A percentile compares a stretch with the other conserved stretches of the same genome.
These are phyloP conservation scores for Baccha elongata DNA, from an alignment of 2,888 invertebrate species.

Conservation along the genomic window DNA sequence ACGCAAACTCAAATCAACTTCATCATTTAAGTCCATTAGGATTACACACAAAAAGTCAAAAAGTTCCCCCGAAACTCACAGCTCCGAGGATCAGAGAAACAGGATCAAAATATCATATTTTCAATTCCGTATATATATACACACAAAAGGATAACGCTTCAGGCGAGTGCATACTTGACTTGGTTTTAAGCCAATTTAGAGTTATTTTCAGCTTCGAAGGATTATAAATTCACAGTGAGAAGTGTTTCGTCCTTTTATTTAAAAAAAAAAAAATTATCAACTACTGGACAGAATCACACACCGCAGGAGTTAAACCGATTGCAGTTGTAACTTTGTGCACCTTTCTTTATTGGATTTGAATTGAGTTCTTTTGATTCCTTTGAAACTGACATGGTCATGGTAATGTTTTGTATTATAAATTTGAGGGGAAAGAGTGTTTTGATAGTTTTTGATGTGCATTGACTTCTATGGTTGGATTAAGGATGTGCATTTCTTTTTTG, in stretches of 20 bases:
- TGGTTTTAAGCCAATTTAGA: constrained; percentile 82
- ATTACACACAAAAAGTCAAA: constrained; percentile 80
- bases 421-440: constrained; percentile 58
- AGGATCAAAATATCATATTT: constrained; percentile 12
- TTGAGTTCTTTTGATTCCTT: constrained; percentile 18
- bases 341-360: constrained; percentile 67
- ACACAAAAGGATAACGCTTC: constrained; percentile 56
- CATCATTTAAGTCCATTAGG: constrained; percentile 82
- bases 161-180: constrained; percentile 83
- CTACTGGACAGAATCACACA: constrained; percentile 58
- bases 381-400: constrained; percentile 22
- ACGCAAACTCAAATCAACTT: constrained; percentile 74
- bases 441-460: constrained; percentile 70
- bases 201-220: constrained; percentile 73
- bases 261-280: constrained; percentile 1
- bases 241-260: constrained; percentile 51
- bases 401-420: constrained; percentile 17
- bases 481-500: constrained; percentile 23
- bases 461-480: constrained; percentile 58
- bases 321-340: constrained; percentile 62
- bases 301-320: constrained; percentile 66
- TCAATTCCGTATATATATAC: constrained; percentile 20
- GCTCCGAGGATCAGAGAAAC: constrained; percentile 42
- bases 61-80: constrained; percentile 76
- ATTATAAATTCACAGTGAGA: constrained; percentile 47